Conservation (phyloP, 2,113 vertebrate genomes). For the Cottus gobio region DNA sequence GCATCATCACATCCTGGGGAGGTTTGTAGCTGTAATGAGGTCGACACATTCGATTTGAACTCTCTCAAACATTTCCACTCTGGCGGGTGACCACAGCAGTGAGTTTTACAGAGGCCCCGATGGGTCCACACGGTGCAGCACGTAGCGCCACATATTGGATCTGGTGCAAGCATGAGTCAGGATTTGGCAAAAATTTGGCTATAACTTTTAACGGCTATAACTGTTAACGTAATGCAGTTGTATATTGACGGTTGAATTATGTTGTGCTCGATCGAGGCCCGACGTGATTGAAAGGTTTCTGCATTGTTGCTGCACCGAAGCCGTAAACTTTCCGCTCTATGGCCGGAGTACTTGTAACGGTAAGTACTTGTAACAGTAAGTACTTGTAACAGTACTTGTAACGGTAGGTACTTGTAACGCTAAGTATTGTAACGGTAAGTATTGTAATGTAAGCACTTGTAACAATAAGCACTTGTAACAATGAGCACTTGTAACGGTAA, state of each 20-base stretch:
- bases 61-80: slow-evolving; percentile 56
- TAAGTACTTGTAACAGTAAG: too few species aligned
- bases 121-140: slow-evolving; percentile 34
- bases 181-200: slow-evolving; percentile 9
- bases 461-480: too few species aligned
- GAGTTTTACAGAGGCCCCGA: slow-evolving; percentile 37
- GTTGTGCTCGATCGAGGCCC: slow-evolving; percentile 23
- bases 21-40: slow-evolving; percentile 21
- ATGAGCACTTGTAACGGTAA: too few species aligned
- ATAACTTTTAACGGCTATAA: too few species aligned
- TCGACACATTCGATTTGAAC: slow-evolving; percentile 41
- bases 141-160: slow-evolving; percentile 30
- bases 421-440: not conserved
- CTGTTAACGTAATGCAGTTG: slow-evolving; percentile 25
- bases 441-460: too few species aligned
- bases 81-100: slow-evolving; percentile 50
- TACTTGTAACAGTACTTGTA: too few species aligned
- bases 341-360: too few species aligned
- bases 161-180: slow-evolving; percentile 53
- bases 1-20: slow-evolving; percentile 1
- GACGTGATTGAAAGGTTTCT: slow-evolving; percentile 17
- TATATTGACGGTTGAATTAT: slow-evolving; percentile 46
- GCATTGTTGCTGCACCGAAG: not conserved
- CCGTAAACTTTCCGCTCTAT: not conserved
- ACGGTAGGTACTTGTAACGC: too few species aligned